These are phyloP conservation scores for Pogona vitticeps DNA, from an alignment of 2,113 vertebrate species.

Conservation along the genomic window DNA sequence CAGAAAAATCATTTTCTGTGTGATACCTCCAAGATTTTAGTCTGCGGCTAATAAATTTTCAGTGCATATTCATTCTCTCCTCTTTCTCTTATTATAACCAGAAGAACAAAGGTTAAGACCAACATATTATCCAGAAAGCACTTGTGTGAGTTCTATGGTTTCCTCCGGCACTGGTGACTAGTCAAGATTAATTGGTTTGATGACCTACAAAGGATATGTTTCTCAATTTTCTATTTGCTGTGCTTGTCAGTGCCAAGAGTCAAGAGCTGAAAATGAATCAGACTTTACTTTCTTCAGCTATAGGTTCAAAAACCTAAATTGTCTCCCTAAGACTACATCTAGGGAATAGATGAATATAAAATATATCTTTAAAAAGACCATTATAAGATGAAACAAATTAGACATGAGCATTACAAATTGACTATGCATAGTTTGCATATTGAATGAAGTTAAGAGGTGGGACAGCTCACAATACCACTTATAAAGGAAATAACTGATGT, in stretches of 20 bases:
- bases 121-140: conserved; percentile 15
- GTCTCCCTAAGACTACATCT: neutral
- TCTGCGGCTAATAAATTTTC: neutral
- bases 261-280: conserved; percentile 1
- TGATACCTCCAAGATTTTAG: neutral
- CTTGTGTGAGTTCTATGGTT: neutral
- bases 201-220: conserved; percentile 15
- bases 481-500: neutral
- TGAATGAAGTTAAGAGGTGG: neutral
- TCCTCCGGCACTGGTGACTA: conserved; percentile 17
- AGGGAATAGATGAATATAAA: neutral
- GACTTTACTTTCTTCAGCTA: neutral
- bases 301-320: neutral
- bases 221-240: neutral
- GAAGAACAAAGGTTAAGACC: conserved; percentile 15
- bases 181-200: conserved; percentile 30
- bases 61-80: neutral
- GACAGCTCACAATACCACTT: neutral
- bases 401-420: neutral
- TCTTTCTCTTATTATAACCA: conserved; percentile 8
- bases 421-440: neutral
- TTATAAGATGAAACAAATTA: neutral
- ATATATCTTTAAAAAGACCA: neutral
- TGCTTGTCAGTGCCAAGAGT: conserved; percentile 4
- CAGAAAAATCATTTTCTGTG: neutral